Base-by-base conservation (phyloP, 1,140 invertebrate species). In the Prorops nasuta region DNA sequence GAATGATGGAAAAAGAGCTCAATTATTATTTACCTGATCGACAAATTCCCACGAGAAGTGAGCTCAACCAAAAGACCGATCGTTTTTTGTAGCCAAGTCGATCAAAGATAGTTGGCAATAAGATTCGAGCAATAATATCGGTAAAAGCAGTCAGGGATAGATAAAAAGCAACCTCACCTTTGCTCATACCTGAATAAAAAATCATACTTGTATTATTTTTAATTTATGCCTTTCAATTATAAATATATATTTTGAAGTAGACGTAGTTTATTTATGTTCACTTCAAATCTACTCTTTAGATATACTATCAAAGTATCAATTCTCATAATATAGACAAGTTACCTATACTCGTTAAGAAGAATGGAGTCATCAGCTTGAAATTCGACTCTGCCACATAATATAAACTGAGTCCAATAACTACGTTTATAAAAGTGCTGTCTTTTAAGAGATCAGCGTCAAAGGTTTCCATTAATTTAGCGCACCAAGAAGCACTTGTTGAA, bases 321-420 rank as follows among this genome's bases (percentile, higher is more conserved):
- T n/a, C n/a, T 7, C 24, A 28, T 12, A 28, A 28, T 7, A 28
- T 45, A 31, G 51, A 57, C 44, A 60, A 38, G 57, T 86, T 85
- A 49, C 85, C 85, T 50, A 88, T 72, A 60, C 78, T 81, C 39
- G 77, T 76, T 44, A 89, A 82, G 63, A 88, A 88, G 65, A 88
- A 89, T 10, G 87, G 86, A 28, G 83, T 86, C 38, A 89, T 82
- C 79, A 88, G 82, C 68, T 87, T 86, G 63, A 88, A 89, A 62
- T 88, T 87, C 52, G 87, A 79, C 58, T 88, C 86, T 9, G 86
- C 84, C 15, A 86, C 85, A 68, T 86, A 88, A 72, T 85, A 87
- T 6, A 88, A 78, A 24, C 86, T 86, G 14, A 87, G 71, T 1
- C 86, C 86, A 38, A 87, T 81, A 38, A 86, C 74, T 47, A 88